A percentile compares a stretch with the other conserved stretches of the same genome.
These are phyloP conservation scores for Esox masquinongy DNA, from an alignment of 2,797 vertebrate species.

Conservation along the genomic window DNA sequence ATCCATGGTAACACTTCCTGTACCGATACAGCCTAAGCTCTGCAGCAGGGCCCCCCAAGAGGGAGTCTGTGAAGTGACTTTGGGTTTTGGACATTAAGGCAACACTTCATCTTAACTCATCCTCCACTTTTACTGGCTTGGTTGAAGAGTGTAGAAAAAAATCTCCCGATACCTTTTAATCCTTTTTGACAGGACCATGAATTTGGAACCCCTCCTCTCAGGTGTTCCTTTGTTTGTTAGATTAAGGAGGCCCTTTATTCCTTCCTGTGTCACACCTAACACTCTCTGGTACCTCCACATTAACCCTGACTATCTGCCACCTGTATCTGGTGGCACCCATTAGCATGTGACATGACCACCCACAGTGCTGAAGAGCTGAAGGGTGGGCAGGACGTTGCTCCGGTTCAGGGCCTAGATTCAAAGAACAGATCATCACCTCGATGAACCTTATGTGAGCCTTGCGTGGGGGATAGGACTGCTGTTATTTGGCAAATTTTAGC, in stretches of 20 bases:
- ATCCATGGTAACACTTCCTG: slow-evolving; percentile 26
- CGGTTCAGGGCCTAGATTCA: neutral
- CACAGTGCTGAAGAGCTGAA: neutral
- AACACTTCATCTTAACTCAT: too few species aligned
- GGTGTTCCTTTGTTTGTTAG: too few species aligned
- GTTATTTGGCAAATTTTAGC: neutral
- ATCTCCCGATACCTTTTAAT: too few species aligned
- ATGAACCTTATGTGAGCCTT: neutral
- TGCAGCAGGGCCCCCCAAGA: too few species aligned
- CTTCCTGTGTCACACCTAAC: slow-evolving; percentile 31
- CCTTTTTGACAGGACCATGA: too few species aligned
- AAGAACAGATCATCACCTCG: neutral
- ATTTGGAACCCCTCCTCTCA: too few species aligned
- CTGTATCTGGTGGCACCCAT: slow-evolving; percentile 22
- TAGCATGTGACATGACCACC: neutral
- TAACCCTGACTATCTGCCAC: slow-evolving; percentile 30
- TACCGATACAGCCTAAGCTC: neutral
- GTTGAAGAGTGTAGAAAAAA: too few species aligned
- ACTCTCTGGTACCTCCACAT: neutral
- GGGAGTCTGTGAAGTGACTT: too few species aligned
- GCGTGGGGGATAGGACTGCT: neutral
- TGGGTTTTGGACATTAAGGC: too few species aligned
- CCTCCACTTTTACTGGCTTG: too few species aligned
- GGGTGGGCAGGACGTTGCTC: neutral
- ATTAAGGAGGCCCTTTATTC: slow-evolving; percentile 3